Evolutionary conservation across 2,113 vertebrate genomes (phyloP).

Genomic region (Rhea pennata): DNA sequence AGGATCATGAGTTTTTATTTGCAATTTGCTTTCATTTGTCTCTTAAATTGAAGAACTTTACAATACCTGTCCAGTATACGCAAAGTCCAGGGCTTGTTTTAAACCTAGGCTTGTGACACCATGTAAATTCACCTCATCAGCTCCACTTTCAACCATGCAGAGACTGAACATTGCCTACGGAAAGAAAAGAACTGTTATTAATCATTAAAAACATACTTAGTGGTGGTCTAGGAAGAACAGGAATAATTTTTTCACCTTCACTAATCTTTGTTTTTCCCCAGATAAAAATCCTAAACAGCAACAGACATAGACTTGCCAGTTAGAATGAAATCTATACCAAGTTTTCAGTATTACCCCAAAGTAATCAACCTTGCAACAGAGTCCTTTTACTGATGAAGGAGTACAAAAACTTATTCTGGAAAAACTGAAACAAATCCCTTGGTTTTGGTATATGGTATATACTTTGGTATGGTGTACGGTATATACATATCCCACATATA

Average conservation of each 20-base stretch:
- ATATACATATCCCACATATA: background rate
- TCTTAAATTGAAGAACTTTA: constrained; percentile 7
- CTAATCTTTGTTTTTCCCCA: background rate
- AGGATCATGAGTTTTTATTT: background rate
- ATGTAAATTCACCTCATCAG: constrained; percentile 93
- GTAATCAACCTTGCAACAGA: background rate
- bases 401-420: background rate
- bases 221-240: background rate
- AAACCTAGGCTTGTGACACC: constrained; percentile 94
- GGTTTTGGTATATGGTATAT: no score
- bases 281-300: background rate
- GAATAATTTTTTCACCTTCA: background rate
- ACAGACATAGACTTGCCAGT: background rate
- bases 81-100: constrained; percentile 95
- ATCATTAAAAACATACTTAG: background rate
- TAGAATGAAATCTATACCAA: background rate
- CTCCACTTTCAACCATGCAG: constrained; percentile 98
- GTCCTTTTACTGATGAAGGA: background rate
- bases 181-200: background rate
- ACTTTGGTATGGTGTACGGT: no score
- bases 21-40: background rate
- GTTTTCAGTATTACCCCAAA: background rate
- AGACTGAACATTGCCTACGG: constrained; percentile 97
- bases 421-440: background rate
- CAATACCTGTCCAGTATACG: constrained; percentile 96